These are phyloP conservation scores for Pempheris klunzingeri DNA, from an alignment of 2,797 vertebrate genomes.

Conservation along the genomic window DNA sequence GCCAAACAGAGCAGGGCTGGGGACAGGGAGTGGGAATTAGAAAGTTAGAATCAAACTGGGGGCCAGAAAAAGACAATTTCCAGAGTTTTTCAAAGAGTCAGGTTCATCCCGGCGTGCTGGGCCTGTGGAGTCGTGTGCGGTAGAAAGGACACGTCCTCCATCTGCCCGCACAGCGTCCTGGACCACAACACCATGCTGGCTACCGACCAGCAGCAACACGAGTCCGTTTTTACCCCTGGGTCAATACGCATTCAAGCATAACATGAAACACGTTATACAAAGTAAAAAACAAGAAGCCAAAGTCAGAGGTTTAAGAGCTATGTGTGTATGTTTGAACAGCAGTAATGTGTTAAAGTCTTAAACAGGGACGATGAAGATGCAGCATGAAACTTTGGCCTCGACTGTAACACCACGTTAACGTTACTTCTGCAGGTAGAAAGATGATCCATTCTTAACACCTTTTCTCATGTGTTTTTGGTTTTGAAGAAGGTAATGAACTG, in stretches of 20 bases:
- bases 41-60: conserved; percentile 34
- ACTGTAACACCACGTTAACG: background rate
- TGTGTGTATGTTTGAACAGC: too few relatives aligned
- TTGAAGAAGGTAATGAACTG: background rate
- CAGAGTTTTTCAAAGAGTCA: conserved; percentile 42
- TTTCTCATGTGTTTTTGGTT: background rate
- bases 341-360: too few relatives aligned
- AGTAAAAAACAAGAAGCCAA: too few relatives aligned
- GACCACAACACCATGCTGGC: conserved; percentile 55
- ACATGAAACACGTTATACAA: too few relatives aligned
- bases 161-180: conserved; percentile 48
- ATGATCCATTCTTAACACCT: background rate
- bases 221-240: conserved; percentile 19
- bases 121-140: conserved; percentile 57
- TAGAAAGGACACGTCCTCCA: conserved; percentile 71
- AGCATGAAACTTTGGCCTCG: background rate
- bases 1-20: conserved; percentile 63
- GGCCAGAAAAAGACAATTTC: conserved; percentile 24
- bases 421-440: background rate
- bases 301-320: too few relatives aligned
- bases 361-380: too few relatives aligned
- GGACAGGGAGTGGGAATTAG: conserved; percentile 43
- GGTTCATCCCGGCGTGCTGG: conserved; percentile 45
- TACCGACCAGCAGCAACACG: conserved; percentile 21
- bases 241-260: too few relatives aligned